Conservation (phyloP, 2,888 invertebrate genomes). For the Drosophila fungiperda region DNA sequence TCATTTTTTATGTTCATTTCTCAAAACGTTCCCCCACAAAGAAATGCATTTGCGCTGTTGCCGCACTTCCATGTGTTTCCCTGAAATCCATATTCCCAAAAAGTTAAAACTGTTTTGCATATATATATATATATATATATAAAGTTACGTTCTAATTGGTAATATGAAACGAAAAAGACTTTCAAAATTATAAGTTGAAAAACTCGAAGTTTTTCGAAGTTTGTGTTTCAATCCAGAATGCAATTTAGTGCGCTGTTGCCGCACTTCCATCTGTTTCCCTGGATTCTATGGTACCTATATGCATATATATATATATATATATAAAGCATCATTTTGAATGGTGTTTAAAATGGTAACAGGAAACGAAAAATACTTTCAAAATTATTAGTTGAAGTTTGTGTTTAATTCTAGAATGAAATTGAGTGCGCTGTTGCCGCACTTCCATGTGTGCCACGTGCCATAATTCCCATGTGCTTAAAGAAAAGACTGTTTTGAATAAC, state of each 20-base stretch:
- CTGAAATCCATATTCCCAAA: not conserved
- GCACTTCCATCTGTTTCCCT: no score
- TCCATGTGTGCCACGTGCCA: constrained; percentile 29
- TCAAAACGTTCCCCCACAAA: constrained; percentile 49
- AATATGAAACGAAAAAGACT: not conserved
- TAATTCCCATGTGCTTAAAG: not conserved
- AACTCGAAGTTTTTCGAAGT: no score
- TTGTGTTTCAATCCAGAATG: not conserved
- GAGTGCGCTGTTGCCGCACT: constrained; percentile 57
- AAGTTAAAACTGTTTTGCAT: not conserved
- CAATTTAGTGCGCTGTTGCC: not conserved
- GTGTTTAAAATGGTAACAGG: not conserved
- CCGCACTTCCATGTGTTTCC: constrained; percentile 50
- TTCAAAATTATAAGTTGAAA: not conserved
- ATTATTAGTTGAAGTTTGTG: not conserved
- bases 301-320: not conserved
- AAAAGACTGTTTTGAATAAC: not conserved
- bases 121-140: not conserved
- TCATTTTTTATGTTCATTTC: constrained; percentile 62
- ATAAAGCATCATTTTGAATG: not conserved
- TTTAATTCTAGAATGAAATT: not conserved
- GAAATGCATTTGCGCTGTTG: constrained; percentile 47
- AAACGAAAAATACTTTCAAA: not conserved
- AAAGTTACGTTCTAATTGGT: no score
- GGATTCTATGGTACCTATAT: no score